phyloP scores from a whole-genome alignment of 2,888 invertebrate species.

The Ernsta delagoae region DNA sequence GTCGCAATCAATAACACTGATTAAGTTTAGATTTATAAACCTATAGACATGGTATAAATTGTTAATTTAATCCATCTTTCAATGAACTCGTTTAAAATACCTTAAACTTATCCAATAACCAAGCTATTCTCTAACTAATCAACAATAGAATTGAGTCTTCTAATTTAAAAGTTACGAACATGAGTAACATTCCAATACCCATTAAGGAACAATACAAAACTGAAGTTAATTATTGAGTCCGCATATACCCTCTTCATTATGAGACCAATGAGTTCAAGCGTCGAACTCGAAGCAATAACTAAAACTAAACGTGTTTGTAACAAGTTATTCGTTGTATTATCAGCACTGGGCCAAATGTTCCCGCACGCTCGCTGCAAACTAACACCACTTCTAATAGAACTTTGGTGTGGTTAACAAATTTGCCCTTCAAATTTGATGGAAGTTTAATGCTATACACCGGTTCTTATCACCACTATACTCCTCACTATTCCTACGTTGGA shows the following conservation, averaged over 20 bases:
- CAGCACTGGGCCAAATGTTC: slow-evolving; percentile 78
- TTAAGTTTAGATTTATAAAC: too few species aligned
- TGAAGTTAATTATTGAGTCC: slow-evolving; percentile 33
- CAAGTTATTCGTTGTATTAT: slow-evolving; percentile 85
- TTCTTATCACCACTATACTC: too few species aligned
- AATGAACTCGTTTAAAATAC: background rate
- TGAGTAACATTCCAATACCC: slow-evolving; percentile 25
- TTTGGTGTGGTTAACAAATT: slow-evolving; percentile 60
- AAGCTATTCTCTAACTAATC: background rate
- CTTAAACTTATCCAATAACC: background rate
- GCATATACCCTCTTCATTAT: slow-evolving; percentile 54
- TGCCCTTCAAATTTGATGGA: background rate
- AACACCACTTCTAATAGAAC: slow-evolving; percentile 69
- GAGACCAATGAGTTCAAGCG: slow-evolving; percentile 78
- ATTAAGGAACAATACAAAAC: slow-evolving; percentile 19
- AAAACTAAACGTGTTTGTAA: slow-evolving; percentile 85
- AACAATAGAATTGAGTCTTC: background rate
- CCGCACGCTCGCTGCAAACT: slow-evolving; percentile 77
- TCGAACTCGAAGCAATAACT: slow-evolving; percentile 78
- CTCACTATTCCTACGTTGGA: too few species aligned
- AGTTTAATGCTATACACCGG: background rate
- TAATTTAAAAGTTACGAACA: slow-evolving; percentile 2
- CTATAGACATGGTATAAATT: background rate
- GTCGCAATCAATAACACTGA: too few species aligned
- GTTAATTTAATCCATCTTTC: background rate